phyloP scores from a whole-genome alignment of 1,140 invertebrate genomes.

The Calliphora vicina region DNA sequence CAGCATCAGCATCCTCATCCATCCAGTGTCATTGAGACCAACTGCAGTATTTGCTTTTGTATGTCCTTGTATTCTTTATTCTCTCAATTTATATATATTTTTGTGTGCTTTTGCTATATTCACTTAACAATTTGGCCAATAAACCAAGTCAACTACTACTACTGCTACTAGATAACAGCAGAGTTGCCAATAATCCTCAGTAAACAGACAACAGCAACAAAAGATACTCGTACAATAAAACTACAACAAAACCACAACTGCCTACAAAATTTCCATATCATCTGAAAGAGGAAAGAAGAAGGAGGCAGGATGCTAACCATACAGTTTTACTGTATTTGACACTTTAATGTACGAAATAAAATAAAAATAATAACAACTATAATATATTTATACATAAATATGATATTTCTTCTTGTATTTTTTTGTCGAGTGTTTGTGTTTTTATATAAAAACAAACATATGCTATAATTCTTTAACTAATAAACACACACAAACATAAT shows the following conservation, averaged over 20 bases:
- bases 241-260: background rate
- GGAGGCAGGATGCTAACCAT: background rate
- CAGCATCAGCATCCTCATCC: background rate
- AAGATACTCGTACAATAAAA: background rate
- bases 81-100: background rate
- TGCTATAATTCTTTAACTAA: too few relatives aligned
- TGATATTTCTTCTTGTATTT: too few relatives aligned
- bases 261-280: background rate
- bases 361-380: background rate
- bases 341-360: background rate
- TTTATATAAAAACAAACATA: too few relatives aligned
- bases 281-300: background rate
- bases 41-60: background rate
- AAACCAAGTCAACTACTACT: background rate
- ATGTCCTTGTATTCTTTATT: background rate
- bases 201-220: background rate
- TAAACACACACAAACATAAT: too few relatives aligned
- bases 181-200: background rate
- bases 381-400: background rate
- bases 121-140: slow-evolving; percentile 12
- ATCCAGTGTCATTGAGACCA: too few relatives aligned
- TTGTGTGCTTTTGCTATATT: background rate
- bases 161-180: background rate
- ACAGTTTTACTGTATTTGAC: background rate
- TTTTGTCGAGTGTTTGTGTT: too few relatives aligned